Conservation (phyloP, 2,888 invertebrate species). For the Chelonus formosanus region DNA sequence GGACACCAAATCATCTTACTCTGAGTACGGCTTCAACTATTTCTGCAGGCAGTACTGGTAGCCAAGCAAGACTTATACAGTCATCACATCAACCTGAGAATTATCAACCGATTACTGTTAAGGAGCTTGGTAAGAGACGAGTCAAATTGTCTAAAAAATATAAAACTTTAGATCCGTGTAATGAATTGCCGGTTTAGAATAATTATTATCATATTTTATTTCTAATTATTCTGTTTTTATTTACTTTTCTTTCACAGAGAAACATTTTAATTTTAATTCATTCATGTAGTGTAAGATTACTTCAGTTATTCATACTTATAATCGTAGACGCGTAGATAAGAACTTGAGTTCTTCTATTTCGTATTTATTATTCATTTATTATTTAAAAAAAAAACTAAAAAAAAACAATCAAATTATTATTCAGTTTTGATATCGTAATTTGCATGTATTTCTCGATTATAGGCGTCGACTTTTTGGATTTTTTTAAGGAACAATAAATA, state of each 20-base stretch:
- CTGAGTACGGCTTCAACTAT: constrained; percentile 91
- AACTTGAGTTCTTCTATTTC: not conserved
- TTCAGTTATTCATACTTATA: not conserved
- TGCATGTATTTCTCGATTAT: constrained; percentile 49
- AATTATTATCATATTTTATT: not conserved
- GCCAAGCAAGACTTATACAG: constrained; percentile 91
- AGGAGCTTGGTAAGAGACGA: constrained; percentile 84
- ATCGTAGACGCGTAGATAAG: constrained; percentile 12
- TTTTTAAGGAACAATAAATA: constrained; percentile 58
- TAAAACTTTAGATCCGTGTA: constrained; percentile 34
- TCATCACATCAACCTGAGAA: constrained; percentile 92
- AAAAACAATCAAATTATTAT: constrained; percentile 44
- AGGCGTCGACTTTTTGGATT: constrained; percentile 45
- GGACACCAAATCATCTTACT: constrained; percentile 93
- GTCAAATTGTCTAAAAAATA: constrained; percentile 41
- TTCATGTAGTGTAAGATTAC: constrained; percentile 15
- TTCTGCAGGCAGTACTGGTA: constrained; percentile 92
- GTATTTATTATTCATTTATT: constrained; percentile 2
- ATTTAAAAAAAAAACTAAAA: constrained; percentile 35
- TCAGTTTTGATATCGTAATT: constrained; percentile 61
- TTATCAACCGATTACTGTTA: constrained; percentile 87
- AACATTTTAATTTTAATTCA: constrained; percentile 1
- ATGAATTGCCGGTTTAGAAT: constrained; percentile 33
- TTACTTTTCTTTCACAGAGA: not conserved
- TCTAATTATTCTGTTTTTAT: constrained; percentile 1